Evolutionary conservation across 2,888 invertebrate species (phyloP).

Genomic region (Luperina testacea): DNA sequence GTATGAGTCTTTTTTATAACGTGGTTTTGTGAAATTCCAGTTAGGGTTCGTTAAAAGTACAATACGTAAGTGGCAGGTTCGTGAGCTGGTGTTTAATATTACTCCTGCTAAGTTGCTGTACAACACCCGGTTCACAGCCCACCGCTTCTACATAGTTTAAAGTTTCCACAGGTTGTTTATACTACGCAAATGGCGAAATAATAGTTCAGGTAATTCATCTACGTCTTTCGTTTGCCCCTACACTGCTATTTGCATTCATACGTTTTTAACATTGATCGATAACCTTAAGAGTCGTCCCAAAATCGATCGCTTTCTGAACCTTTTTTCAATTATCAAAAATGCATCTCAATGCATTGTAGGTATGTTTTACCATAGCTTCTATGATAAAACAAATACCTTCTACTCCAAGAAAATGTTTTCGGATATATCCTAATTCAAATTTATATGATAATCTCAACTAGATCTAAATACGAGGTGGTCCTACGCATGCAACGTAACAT

Average conservation of each 20-base stretch:
- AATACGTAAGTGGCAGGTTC: conserved; percentile 44
- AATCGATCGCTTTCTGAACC: background rate
- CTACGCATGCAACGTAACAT: conserved; percentile 28
- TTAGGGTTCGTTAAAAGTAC: conserved; percentile 42
- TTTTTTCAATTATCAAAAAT: background rate
- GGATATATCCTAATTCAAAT: conserved; percentile 23
- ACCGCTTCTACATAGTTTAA: conserved; percentile 25
- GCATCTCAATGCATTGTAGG: background rate
- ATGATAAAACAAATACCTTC: background rate
- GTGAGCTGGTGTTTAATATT: conserved; percentile 49
- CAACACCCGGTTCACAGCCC: conserved; percentile 11
- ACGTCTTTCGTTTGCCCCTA: background rate
- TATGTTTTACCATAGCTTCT: background rate
- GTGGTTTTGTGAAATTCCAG: conserved; percentile 36
- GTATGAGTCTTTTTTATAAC: conserved; percentile 21
- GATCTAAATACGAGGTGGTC: conserved; percentile 3
- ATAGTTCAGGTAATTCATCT: background rate
- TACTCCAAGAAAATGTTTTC: conserved; percentile 6
- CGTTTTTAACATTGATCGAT: background rate
- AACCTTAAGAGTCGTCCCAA: too few relatives aligned
- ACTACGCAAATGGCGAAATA: conserved; percentile 1
- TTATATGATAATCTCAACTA: conserved; percentile 29
- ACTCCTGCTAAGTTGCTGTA: conserved; percentile 22
- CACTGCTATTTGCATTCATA: background rate
- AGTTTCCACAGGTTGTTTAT: conserved; percentile 26